Conservation (phyloP, 2,113 vertebrate genomes). For the Nyctibius bracteatus region DNA sequence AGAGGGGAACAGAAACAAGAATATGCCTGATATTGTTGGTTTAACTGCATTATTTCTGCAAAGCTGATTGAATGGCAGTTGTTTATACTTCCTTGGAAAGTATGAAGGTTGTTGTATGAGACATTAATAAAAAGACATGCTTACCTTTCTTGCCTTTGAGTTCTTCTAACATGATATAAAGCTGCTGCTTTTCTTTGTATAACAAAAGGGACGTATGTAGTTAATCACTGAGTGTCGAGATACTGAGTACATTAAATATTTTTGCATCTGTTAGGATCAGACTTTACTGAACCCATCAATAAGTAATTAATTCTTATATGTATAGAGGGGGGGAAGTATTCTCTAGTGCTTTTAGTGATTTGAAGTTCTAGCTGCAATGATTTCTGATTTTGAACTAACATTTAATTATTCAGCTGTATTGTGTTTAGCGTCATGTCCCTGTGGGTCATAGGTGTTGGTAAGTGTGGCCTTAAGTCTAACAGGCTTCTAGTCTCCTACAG, state of each 20-base stretch:
- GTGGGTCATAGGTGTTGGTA: not conserved
- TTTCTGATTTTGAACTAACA: not conserved
- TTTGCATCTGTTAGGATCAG: conserved; percentile 56
- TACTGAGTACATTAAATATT: conserved; percentile 23
- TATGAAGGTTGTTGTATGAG: conserved; percentile 39
- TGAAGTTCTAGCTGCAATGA: not conserved
- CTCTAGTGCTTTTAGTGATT: not conserved
- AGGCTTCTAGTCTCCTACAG: not conserved
- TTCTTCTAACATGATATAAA: conserved; percentile 33
- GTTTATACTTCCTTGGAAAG: conserved; percentile 33
- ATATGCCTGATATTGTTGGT: not conserved
- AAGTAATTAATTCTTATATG: conserved; percentile 1
- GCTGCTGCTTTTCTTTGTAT: conserved; percentile 38
- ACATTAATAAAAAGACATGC: conserved; percentile 30
- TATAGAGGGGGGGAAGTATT: not conserved
- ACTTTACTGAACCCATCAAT: conserved; percentile 49
- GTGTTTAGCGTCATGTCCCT: not conserved
- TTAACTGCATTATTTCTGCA: conserved; percentile 21
- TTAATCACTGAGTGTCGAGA: conserved; percentile 34
- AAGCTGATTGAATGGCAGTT: conserved; percentile 27
- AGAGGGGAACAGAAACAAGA: not conserved
- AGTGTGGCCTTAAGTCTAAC: not conserved
- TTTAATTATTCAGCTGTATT: not conserved
- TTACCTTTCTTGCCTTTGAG: conserved; percentile 34
- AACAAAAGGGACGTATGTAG: conserved; percentile 16